Percentiles rank a stretch among this genome's conserved stretches.
phyloP scores from a whole-genome alignment of 2,797 vertebrate genomes.

The Melanotaenia pygmaea region DNA sequence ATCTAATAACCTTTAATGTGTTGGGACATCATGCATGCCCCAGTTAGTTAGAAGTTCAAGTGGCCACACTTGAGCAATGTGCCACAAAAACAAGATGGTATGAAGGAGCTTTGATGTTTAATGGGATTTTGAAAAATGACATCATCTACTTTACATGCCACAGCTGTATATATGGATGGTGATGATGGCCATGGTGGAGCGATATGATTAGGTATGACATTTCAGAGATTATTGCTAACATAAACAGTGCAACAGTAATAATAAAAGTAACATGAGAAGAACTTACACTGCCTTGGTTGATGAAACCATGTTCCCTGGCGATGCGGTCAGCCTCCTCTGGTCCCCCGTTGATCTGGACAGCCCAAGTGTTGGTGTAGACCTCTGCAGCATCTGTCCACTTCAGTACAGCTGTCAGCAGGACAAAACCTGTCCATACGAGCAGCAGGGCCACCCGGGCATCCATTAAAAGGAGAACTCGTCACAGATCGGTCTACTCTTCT shows the following conservation, averaged over 20 bases:
- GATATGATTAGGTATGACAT: neutral
- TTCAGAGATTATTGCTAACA: neutral
- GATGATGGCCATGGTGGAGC: neutral
- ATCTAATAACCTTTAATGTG: slow-evolving; percentile 37
- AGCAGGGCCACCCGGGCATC: slow-evolving; percentile 89
- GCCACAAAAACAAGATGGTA: slow-evolving; percentile 39
- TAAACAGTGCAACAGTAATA: neutral
- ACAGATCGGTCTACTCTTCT: slow-evolving; percentile 59
- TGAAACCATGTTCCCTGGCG: slow-evolving; percentile 90
- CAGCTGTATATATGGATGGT: neutral
- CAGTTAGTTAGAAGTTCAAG: slow-evolving; percentile 42
- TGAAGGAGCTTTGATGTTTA: slow-evolving; percentile 49
- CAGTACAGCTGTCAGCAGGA: slow-evolving; percentile 78
- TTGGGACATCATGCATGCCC: slow-evolving; percentile 28
- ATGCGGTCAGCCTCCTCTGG: slow-evolving; percentile 86
- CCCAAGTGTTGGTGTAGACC: slow-evolving; percentile 96
- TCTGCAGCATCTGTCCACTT: slow-evolving; percentile 70
- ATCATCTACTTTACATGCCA: slow-evolving; percentile 9
- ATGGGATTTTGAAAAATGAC: slow-evolving; percentile 16
- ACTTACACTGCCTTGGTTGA: slow-evolving; percentile 92
- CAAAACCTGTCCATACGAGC: slow-evolving; percentile 86
- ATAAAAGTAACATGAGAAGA: neutral
- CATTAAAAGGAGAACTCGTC: slow-evolving; percentile 85
- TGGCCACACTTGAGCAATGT: slow-evolving; percentile 43
- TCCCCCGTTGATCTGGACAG: slow-evolving; percentile 88